Conservation (phyloP, 2,113 vertebrate species). For the Pipra filicauda region DNA sequence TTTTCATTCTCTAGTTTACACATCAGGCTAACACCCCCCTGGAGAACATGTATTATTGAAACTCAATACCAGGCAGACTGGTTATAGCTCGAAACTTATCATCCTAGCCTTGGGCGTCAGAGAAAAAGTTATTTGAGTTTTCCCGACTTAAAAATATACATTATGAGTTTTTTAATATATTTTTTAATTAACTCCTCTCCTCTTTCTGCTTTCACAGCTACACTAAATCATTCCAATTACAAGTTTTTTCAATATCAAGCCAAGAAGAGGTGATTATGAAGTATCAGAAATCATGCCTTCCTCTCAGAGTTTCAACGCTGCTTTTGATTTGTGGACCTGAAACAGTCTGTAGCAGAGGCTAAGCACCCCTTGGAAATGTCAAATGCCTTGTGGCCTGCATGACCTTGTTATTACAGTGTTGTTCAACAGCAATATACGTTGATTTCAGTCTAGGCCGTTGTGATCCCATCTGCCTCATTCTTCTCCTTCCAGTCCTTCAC, state of each 20-base stretch:
- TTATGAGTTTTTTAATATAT: slow-evolving; percentile 63
- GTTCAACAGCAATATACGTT: not conserved
- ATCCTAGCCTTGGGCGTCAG: slow-evolving; percentile 25
- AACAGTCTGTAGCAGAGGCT: not conserved
- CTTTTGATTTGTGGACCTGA: slow-evolving; percentile 24
- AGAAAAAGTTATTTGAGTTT: slow-evolving; percentile 42
- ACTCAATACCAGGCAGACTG: slow-evolving; percentile 19
- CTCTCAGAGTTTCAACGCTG: not conserved
- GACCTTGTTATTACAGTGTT: not conserved
- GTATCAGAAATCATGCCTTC: slow-evolving; percentile 27
- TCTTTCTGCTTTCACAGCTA: slow-evolving; percentile 57
- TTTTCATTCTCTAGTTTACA: slow-evolving; percentile 34
- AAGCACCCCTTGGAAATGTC: not conserved
- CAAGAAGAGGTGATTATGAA: slow-evolving; percentile 47
- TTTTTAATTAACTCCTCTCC: slow-evolving; percentile 63
- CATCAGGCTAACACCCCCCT: not conserved
- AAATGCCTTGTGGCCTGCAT: not conserved
- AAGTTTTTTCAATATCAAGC: slow-evolving; percentile 51
- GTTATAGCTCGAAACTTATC: slow-evolving; percentile 39
- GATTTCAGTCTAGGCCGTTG: not conserved
- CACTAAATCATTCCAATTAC: slow-evolving; percentile 57
- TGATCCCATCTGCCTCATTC: not conserved
- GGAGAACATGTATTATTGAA: slow-evolving; percentile 55
- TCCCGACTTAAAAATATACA: slow-evolving; percentile 42
- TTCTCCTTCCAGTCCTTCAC: not conserved